Evolutionary conservation across 2,888 invertebrate genomes (phyloP), one percentile per base, ranked within the genome.

Genomic region (Diogma glabrata): DNA sequence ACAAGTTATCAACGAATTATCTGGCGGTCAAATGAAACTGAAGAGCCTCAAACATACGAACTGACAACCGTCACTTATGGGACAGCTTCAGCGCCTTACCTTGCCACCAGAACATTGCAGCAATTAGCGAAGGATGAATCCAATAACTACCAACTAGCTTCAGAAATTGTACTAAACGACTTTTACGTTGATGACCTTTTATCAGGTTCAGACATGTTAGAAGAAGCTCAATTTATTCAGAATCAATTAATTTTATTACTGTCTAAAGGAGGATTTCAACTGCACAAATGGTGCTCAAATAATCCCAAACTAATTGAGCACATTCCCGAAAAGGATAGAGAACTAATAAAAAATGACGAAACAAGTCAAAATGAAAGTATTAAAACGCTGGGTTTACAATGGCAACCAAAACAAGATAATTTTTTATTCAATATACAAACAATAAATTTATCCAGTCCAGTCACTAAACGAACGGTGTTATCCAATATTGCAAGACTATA

Each of bases 31-130:
- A 38, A 16, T 16, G n/a, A 12, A 14, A 14, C n/a, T 4, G 33
- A 53, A 28, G 22, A 46, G 10, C 8, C 59, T 33, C 36, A 53
- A 48, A 47, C 43, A 40, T 56, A 36, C 12, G 40, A 57, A 50
- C 33, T 58, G 36, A 54, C 49, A 22, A 57, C 54, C 1, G 54
- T 59, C 9, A 57, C 55, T 4, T 59, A 58, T 46, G 60, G 60
- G 6, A 57, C 51, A 7, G 54, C 56, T 3, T 53, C 57, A 12
- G 58, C 58, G 3, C 55, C 57, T n/a, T 59, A 49, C 51, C 38
- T 59, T 4, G 57, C 58, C 2, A 54, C 55, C 8, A 52, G 57
- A 5, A 51, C 53, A n/a, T 36, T 59, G n/a, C 45, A 54, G n/a
- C 57, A 58, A 40, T 48, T 61, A 6, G 57, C 53, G 12, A 17